Conservation (phyloP, 2,113 vertebrate species). For the Pterocles burchelli region DNA sequence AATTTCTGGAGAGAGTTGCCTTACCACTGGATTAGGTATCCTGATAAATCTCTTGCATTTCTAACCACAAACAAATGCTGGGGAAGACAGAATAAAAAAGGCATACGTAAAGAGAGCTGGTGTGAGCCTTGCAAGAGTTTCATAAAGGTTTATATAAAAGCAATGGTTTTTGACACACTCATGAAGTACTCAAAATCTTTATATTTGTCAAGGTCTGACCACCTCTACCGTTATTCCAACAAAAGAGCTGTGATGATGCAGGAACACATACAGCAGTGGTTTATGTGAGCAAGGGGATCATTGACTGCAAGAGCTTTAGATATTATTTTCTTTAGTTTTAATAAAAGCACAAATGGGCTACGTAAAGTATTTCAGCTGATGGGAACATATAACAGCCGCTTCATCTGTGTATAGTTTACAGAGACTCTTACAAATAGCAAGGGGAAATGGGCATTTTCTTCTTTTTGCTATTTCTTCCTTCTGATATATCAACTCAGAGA, state of each 20-base stretch:
- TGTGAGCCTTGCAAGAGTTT: neutral
- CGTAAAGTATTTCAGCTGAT: neutral
- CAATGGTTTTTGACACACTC: neutral
- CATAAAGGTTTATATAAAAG: neutral
- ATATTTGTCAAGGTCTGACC: neutral
- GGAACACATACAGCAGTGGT: neutral
- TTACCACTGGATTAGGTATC: neutral
- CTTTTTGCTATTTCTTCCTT: neutral
- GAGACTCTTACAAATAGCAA: neutral
- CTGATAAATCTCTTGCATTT: neutral
- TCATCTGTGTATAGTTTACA: neutral
- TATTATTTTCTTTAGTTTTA: neutral
- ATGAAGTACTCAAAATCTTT: neutral
- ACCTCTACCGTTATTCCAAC: neutral
- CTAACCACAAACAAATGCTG: neutral
- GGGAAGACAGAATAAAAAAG: neutral
- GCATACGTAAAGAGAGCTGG: neutral
- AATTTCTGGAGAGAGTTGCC: neutral
- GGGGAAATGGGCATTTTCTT: neutral
- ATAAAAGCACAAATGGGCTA: neutral
- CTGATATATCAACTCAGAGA: neutral
- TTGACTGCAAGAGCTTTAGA: neutral
- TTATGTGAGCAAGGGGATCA: neutral
- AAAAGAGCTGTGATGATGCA: neutral
- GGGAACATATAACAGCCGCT: neutral